A percentile compares a stretch with the other conserved stretches of the same genome.
Evolutionary conservation across 2,113 vertebrate species (phyloP).

Genomic region (Patagioenas fasciata): DNA sequence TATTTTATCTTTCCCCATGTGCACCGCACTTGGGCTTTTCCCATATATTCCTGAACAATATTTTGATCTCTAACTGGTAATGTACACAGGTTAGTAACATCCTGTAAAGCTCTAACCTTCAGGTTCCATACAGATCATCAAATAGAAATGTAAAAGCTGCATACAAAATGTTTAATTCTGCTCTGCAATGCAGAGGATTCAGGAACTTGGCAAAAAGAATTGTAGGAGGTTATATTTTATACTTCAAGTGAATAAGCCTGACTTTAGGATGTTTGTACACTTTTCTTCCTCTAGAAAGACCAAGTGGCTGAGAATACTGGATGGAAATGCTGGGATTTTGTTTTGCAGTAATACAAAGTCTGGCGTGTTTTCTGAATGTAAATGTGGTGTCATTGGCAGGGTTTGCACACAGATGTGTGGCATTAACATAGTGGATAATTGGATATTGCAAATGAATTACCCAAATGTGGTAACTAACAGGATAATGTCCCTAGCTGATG

Average conservation of each 20-base stretch:
- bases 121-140: neutral
- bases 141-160: neutral
- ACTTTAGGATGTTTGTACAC: conserved; percentile 32
- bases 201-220: conserved; percentile 19
- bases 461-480: conserved; percentile 54
- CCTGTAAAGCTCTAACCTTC: neutral
- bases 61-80: neutral
- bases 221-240: conserved; percentile 8
- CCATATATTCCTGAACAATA: neutral
- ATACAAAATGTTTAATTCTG: neutral
- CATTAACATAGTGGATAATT: conserved; percentile 69
- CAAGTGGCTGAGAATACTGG: conserved; percentile 15
- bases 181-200: neutral
- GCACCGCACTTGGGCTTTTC: neutral
- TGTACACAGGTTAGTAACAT: neutral
- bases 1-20: neutral
- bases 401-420: conserved; percentile 67
- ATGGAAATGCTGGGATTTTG: conserved; percentile 17
- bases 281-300: neutral
- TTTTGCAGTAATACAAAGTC: neutral
- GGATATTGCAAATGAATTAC: conserved; percentile 69
- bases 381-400: conserved; percentile 59
- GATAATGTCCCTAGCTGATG: conserved; percentile 38
- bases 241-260: conserved; percentile 12
- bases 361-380: conserved; percentile 43